Evolutionary conservation across 2,797 vertebrate genomes (phyloP), one percentile per base, ranked within the genome.

Genomic region (Aplochiton taeniatus): DNA sequence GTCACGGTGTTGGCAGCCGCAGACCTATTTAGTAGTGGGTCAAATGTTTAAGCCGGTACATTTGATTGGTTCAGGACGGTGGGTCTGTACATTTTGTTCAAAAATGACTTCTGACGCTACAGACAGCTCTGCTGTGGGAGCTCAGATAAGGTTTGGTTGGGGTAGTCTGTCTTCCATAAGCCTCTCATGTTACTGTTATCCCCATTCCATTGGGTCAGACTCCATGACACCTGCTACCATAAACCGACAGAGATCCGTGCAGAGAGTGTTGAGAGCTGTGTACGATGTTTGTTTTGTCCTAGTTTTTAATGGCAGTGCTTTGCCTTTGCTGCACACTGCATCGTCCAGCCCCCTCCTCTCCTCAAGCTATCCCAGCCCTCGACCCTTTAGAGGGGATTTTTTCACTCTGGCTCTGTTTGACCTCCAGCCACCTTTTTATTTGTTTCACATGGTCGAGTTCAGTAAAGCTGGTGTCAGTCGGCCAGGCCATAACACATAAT

Each of bases 371-470:
- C 49, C 16, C 8, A 9, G 5, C 42, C 11, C 12, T 6, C 17
- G 17, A 59, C 13, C 59, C 16, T 63, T 12, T 11, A 20, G 58
- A 42, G 41, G 64, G 68, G 61, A 54, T 14, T 44, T 47, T 20
- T 55, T 74, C 70, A 73, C 51, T 45, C 11, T 66, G 77, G 77
- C 69, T 83, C 68, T 57, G n/a, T 5, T 57, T 86, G 82, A 87
- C 88, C 84, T 88, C 83, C 59, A 87, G 74, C 76, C 70, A 83
- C 42, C 74, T 83, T 85, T 85, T 83, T 79, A 83, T 90, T 89
- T 88, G 79, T 84, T 76, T 82, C 84, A 79, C 78, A 72, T 81
- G 82, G 83, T 84, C 86, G 81, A 83, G 81, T 83, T 78, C 80
- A 81, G 70, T 83, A 79, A 78, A 83, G 79, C 68, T 61, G 74